Evolutionary conservation across 2,113 vertebrate genomes (phyloP).

Genomic region (Puma concolor): DNA sequence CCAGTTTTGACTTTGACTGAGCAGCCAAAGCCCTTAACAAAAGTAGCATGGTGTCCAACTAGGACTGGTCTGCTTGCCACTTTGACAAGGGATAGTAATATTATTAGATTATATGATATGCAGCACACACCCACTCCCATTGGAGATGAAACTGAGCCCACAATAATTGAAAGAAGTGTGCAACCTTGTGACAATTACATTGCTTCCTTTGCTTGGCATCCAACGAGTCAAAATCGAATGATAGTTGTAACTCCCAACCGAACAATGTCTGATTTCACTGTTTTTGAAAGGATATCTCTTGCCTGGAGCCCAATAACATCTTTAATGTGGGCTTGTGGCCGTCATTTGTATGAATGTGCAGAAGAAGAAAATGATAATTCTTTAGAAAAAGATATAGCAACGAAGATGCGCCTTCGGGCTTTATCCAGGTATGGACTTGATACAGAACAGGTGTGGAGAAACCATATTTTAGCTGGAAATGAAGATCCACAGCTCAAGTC

Average conservation of each 20-base stretch:
- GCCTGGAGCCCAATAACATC: conserved; percentile 97
- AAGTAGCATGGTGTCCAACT: conserved; percentile 98
- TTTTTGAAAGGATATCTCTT: conserved; percentile 98
- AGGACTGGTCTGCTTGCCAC: conserved; percentile 96
- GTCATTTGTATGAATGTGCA: conserved; percentile 95
- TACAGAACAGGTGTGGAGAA: conserved; percentile 96
- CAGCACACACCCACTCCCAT: conserved; percentile 97
- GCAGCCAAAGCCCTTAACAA: conserved; percentile 96
- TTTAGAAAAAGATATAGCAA: conserved; percentile 95
- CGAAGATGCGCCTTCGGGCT: conserved; percentile 97
- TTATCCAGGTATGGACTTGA: conserved; percentile 97
- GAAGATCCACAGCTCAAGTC: conserved; percentile 96
- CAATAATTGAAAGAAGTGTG: conserved; percentile 98
- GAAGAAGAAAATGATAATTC: conserved; percentile 90
- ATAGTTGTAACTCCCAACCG: conserved; percentile 97
- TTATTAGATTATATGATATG: conserved; percentile 98
- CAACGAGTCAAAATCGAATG: conserved; percentile 98
- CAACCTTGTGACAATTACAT: conserved; percentile 96
- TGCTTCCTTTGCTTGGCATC: conserved; percentile 98
- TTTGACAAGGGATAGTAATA: conserved; percentile 96
- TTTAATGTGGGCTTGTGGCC: conserved; percentile 98
- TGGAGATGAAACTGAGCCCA: conserved; percentile 98
- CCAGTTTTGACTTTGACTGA: conserved; percentile 97
- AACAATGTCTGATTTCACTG: conserved; percentile 97
- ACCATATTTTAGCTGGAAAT: conserved; percentile 95